Evolutionary conservation across 2,888 invertebrate genomes (phyloP).

Genomic region (Troides oblongomaculatus): DNA sequence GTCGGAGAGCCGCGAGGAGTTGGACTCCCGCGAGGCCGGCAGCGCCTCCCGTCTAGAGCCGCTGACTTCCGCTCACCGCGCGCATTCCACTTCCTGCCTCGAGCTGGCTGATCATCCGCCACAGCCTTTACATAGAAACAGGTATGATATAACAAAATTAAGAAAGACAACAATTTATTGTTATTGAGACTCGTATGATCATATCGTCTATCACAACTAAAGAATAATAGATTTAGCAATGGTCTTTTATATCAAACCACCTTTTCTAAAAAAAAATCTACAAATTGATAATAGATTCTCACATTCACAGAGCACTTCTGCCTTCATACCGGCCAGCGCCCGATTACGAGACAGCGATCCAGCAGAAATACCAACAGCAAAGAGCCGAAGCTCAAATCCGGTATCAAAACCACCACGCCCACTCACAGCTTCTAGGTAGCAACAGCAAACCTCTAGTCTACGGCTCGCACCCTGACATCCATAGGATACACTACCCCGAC

Average conservation of each 20-base stretch:
- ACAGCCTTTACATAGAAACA: conserved; percentile 46
- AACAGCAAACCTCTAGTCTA: conserved; percentile 71
- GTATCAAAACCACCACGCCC: conserved; percentile 61
- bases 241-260: no score
- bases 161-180: no score
- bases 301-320: conserved; percentile 83
- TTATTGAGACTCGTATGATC: no score
- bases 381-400: conserved; percentile 63
- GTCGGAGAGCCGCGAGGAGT: conserved; percentile 67
- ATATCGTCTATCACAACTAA: no score
- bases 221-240: no score
- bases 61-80: conserved; percentile 70
- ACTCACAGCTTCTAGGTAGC: conserved; percentile 45
- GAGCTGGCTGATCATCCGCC: conserved; percentile 70
- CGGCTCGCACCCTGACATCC: conserved; percentile 88
- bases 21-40: conserved; percentile 47
- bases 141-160: conserved; percentile 5
- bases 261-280: no score
- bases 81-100: conserved; percentile 83
- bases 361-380: conserved; percentile 87
- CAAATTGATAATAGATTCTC: no score
- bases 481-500: conserved; percentile 83
- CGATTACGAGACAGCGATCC: conserved; percentile 96
- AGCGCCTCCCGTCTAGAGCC: conserved; percentile 49
- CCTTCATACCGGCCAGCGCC: conserved; percentile 94